Percentiles rank a stretch among this genome's conserved stretches.
These are phyloP conservation scores for Pteruthius melanotis DNA, from an alignment of 2,113 vertebrate genomes.

Conservation along the genomic window DNA sequence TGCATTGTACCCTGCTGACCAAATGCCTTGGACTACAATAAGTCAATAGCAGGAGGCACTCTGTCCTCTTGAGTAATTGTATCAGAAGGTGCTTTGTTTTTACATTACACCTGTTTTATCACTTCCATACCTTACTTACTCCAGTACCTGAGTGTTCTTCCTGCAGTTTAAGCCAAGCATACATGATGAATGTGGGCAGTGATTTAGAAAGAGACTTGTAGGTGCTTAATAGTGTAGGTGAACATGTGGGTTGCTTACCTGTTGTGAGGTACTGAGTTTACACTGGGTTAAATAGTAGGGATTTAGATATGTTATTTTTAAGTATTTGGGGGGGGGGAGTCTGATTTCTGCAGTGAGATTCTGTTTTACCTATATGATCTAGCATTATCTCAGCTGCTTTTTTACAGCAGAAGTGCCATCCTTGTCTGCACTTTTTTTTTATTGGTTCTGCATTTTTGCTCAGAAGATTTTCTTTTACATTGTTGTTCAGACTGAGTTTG, in stretches of 20 bases:
- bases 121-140: not conserved
- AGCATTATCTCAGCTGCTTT: not conserved
- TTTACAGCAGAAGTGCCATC: not conserved
- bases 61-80: not conserved
- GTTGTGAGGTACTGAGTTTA: not conserved
- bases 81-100: not conserved
- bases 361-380: not conserved
- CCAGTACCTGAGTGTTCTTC: not conserved
- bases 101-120: not conserved
- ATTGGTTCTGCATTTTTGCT: not conserved
- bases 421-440: not conserved
- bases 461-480: fast-evolving
- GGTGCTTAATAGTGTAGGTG: not conserved
- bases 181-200: not conserved
- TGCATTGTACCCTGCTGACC: not conserved
- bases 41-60: not conserved
- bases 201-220: not conserved
- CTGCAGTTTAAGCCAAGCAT: not conserved
- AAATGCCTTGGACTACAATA: not conserved
- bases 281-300: not conserved
- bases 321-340: fast-evolving
- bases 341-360: not conserved
- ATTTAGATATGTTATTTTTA: not conserved
- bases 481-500: not conserved
- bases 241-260: not conserved